Evolutionary conservation across 2,888 invertebrate genomes (phyloP), one percentile per base, ranked within the genome.

Genomic region (Julus scandinavius): DNA sequence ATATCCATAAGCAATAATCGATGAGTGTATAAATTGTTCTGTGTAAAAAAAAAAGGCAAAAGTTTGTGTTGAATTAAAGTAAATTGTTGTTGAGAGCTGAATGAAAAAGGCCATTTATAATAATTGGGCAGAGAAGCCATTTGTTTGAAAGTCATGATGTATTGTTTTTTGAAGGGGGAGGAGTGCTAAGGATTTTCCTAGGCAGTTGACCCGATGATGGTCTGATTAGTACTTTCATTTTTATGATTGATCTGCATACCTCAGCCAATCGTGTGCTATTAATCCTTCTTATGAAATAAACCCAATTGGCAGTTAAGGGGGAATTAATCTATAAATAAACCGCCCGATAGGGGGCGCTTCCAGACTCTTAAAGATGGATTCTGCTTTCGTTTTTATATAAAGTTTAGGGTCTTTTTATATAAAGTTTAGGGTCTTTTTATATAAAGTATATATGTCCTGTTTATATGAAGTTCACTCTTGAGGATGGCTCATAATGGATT

Each of bases 171-270:
- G 45, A 72, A 72, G 72, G 72, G 72, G 72, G 72, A 72, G 72
- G 72, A 29, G 72, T 72, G 72, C 72, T 29, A 20, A 72, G 72
- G 72, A 29, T 72, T 72, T 29, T 72, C 72, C 72, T 72, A 6
- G 72, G 72, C 72, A 72, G 72, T 72, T 72, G 72, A 72, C 72
- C 72, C 72, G 72, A 72, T 72, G 72, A 72, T 72, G 72, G 72
- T 72, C 72, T 72, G 72, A 72, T 72, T 72, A 72, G 72, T 72
- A 72, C 72, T 72, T 72, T 72, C 72, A 72, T 72, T 72, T 72
- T 72, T 72, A 72, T 72, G 72, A 72, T 72, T 72, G 72, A 72
- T 72, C 72, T 72, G 72, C 72, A 72, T 72, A 72, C 72, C 72
- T 29, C 29, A 20, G 72, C 72, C 72, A 72, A 72, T 72, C 72